Conservation (phyloP, 2,113 vertebrate genomes). For the Antechinus flavipes region DNA sequence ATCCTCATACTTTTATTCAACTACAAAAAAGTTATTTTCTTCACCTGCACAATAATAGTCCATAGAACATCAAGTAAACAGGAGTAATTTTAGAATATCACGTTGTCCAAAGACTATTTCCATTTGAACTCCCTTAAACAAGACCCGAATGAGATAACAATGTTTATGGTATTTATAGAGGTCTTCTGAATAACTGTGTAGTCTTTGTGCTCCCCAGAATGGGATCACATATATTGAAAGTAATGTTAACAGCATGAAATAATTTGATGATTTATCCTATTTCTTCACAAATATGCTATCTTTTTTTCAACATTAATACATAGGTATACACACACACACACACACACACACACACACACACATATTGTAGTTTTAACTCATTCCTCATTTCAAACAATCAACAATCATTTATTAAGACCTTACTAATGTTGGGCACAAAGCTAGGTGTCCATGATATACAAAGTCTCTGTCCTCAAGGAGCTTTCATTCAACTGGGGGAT, state of each 20-base stretch:
- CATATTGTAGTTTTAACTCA: slow-evolving; percentile 77
- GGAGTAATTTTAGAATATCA: not conserved
- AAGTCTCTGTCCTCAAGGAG: not conserved
- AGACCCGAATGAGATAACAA: not conserved
- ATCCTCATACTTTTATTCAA: not conserved
- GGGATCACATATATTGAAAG: not conserved
- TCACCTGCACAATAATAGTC: not conserved
- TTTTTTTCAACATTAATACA: not conserved
- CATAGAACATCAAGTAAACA: not conserved
- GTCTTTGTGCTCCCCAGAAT: not conserved
- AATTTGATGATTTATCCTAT: not conserved
- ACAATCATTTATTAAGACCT: not conserved
- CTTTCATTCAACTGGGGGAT: not conserved
- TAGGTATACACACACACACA: slow-evolving; percentile 12
- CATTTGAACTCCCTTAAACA: not conserved
- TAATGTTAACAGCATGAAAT: not conserved
- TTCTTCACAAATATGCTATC: not conserved
- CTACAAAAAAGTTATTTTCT: not conserved
- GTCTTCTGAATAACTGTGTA: not conserved
- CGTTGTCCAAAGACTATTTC: not conserved
- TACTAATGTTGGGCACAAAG: not conserved
- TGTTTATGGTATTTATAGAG: not conserved
- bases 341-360: slow-evolving; percentile 66
- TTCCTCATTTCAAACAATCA: slow-evolving; percentile 73
- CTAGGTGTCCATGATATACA: not conserved